Evolutionary conservation across 1,140 invertebrate genomes (phyloP).

Genomic region (Sesamia nonagrioides): DNA sequence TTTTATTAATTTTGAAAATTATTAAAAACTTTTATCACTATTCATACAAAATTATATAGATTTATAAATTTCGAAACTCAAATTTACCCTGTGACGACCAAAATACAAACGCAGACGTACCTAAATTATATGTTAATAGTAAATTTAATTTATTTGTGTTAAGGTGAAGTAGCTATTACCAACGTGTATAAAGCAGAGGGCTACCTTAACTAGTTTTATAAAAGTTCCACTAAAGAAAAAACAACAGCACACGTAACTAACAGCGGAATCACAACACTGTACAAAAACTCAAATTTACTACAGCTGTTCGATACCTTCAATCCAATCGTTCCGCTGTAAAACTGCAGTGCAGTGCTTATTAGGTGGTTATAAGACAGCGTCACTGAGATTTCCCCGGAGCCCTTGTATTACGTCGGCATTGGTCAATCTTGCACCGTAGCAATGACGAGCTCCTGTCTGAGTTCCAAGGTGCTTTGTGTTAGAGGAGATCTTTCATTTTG

Average conservation of each 20-base stretch:
- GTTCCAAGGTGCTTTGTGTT: neutral
- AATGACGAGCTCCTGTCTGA: conserved; percentile 12
- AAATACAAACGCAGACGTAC: no score
- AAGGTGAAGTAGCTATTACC: no score
- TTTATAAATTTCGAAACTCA: no score
- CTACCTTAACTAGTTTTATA: neutral
- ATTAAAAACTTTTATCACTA: no score
- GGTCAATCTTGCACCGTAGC: conserved; percentile 26
- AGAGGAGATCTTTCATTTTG: no score
- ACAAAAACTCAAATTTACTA: conserved; percentile 2
- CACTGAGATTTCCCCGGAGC: conserved; percentile 29
- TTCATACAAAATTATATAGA: no score
- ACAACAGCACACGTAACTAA: neutral
- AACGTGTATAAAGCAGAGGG: no score
- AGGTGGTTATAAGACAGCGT: conserved; percentile 37
- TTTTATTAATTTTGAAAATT: no score
- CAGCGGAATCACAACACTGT: neutral
- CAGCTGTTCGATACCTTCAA: conserved; percentile 4
- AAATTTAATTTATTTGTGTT: no score
- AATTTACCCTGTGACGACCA: no score
- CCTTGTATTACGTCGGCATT: neutral
- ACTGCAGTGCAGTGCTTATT: conserved; percentile 27
- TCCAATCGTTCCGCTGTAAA: conserved; percentile 29
- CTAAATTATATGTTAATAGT: no score
- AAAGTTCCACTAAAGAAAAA: neutral